These are phyloP conservation scores for Laticauda colubrina DNA, from an alignment of 2,113 vertebrate genomes.

Conservation along the genomic window DNA sequence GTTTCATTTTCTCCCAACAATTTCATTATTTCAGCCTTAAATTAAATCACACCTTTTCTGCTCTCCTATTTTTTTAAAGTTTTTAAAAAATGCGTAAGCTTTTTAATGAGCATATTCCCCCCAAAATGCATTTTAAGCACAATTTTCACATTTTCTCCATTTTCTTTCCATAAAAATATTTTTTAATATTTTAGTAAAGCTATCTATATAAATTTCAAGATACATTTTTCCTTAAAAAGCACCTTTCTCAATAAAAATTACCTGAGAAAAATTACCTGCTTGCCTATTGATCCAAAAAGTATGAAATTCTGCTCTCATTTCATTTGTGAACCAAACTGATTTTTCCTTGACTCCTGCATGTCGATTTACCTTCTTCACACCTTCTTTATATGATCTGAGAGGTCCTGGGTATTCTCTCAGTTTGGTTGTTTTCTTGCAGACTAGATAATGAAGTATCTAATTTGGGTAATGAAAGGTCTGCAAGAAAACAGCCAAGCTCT, in stretches of 20 bases:
- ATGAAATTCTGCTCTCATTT: not conserved
- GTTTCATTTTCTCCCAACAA: not conserved
- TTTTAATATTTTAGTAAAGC: not conserved
- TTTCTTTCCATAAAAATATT: not conserved
- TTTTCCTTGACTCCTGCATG: not conserved
- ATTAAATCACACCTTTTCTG: not conserved
- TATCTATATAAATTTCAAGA: not conserved
- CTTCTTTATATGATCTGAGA: not conserved
- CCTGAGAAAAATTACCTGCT: not conserved
- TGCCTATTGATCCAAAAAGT: not conserved
- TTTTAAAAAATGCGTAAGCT: not conserved
- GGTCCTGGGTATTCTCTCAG: not conserved
- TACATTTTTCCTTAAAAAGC: not conserved
- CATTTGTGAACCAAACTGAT: not conserved
- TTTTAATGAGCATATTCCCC: not conserved
- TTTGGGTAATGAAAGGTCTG: not conserved
- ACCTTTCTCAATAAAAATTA: not conserved
- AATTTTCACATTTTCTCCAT: not conserved
- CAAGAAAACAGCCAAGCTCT: not conserved
- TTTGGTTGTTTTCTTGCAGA: not conserved
- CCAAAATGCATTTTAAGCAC: not conserved
- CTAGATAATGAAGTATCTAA: not conserved
- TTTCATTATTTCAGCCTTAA: not conserved
- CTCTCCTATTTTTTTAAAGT: not conserved
- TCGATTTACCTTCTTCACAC: not conserved